Conservation (phyloP, 2,888 invertebrate genomes). For the Tiliacea citrago region DNA sequence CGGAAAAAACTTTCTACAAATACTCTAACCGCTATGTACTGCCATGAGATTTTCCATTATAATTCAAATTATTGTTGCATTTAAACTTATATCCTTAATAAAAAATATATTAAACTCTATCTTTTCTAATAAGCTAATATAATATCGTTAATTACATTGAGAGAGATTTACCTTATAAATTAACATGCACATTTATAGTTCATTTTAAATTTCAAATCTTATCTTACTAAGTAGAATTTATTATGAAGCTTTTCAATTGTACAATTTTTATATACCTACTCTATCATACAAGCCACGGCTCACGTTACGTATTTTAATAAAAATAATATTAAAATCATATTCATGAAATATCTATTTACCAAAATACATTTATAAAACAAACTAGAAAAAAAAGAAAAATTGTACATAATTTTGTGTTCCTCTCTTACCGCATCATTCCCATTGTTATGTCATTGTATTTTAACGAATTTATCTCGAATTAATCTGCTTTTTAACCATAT, state of each 20-base stretch:
- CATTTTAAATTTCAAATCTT: conserved; percentile 39
- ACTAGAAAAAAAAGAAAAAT: not conserved
- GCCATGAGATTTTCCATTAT: not conserved
- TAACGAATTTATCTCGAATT: conserved; percentile 16
- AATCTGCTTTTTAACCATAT: not conserved
- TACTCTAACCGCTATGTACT: not conserved
- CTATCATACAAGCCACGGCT: conserved; percentile 35
- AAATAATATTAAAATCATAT: not conserved
- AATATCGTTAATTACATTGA: not conserved
- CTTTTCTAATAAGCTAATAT: not conserved
- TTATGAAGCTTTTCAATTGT: conserved; percentile 47
- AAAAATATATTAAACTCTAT: conserved; percentile 3
- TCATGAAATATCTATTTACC: not conserved
- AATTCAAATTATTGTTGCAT: conserved; percentile 6
- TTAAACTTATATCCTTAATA: conserved; percentile 15
- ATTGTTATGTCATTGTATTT: conserved; percentile 12
- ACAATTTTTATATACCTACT: conserved; percentile 49
- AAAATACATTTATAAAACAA: not conserved
- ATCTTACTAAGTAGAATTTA: conserved; percentile 47
- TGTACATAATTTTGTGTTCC: not conserved
- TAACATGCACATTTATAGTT: conserved; percentile 42
- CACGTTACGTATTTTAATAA: conserved; percentile 17
- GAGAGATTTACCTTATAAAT: conserved; percentile 15
- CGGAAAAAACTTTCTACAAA: not conserved
- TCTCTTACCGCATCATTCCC: not conserved